phyloP scores from a whole-genome alignment of 1,140 invertebrate genomes.

The Cotesia vestalis region DNA sequence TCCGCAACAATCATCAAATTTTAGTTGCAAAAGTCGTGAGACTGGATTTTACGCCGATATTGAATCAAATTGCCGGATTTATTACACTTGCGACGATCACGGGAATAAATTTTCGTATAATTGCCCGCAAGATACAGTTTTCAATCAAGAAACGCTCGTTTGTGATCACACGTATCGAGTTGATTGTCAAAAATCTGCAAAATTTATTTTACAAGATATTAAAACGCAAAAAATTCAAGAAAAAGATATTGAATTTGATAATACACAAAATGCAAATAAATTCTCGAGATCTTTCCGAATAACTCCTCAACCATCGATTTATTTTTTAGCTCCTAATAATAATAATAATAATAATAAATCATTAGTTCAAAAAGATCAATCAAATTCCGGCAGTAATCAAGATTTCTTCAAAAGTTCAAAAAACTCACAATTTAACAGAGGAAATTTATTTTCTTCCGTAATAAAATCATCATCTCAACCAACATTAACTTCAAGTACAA shows the following conservation, averaged over 20 bases:
- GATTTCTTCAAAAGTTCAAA: not conserved
- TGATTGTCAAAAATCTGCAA: constrained; percentile 49
- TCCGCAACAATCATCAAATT: constrained; percentile 45
- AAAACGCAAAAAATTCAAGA: constrained; percentile 2
- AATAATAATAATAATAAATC: constrained; percentile 34
- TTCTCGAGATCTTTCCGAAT: constrained; percentile 45
- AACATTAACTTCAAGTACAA: too few species aligned
- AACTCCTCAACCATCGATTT: constrained; percentile 24
- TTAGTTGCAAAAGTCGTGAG: constrained; percentile 56
- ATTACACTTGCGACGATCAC: constrained; percentile 65
- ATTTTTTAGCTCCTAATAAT: constrained; percentile 17
- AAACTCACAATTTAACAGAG: constrained; percentile 2
- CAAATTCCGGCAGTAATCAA: not conserved
- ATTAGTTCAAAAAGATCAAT: constrained; percentile 40
- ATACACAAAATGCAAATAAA: not conserved
- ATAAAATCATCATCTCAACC: not conserved
- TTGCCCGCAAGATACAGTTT: constrained; percentile 65
- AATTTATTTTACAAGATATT: constrained; percentile 2
- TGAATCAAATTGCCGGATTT: constrained; percentile 63
- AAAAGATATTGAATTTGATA: not conserved
- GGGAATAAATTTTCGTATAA: constrained; percentile 64
- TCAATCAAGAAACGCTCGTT: constrained; percentile 66
- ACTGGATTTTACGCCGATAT: constrained; percentile 67
- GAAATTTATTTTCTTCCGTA: not conserved
- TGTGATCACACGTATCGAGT: constrained; percentile 68